phyloP scores from a whole-genome alignment of 2,797 vertebrate genomes.

The Chrosomus eos region DNA sequence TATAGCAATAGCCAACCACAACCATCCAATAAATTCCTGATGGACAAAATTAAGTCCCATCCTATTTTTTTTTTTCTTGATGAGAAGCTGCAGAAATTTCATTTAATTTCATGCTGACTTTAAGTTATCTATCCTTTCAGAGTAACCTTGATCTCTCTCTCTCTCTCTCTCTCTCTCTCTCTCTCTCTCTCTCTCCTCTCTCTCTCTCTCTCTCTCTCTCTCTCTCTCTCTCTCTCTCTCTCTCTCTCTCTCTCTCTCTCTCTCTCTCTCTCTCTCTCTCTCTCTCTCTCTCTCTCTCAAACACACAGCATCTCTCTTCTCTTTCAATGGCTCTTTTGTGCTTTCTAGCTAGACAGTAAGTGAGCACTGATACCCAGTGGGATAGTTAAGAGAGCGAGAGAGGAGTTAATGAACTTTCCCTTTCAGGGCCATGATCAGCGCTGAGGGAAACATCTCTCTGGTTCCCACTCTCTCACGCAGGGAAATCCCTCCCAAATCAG shows the following conservation, averaged over 20 bases:
- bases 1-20: neutral
- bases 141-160: neutral
- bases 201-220: too few species aligned
- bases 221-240: neutral
- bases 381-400: slow-evolving; percentile 36
- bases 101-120: neutral
- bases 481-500: slow-evolving; percentile 7
- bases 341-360: slow-evolving; percentile 17
- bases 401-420: slow-evolving; percentile 45
- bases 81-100: neutral
- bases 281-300: neutral
- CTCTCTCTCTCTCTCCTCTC: too few species aligned
- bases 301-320: neutral
- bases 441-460: slow-evolving; percentile 22
- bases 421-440: slow-evolving; percentile 25
- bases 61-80: neutral
- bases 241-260: neutral
- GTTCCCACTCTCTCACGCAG: neutral
- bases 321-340: slow-evolving; percentile 42
- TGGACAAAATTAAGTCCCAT: neutral
- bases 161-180: neutral
- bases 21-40: neutral
- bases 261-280: neutral
- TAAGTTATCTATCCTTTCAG: neutral
- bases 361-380: slow-evolving; percentile 17